Evolutionary conservation across 2,113 vertebrate genomes (phyloP), one percentile per base, ranked within the genome.

Genomic region (Microcebus tavaratra): DNA sequence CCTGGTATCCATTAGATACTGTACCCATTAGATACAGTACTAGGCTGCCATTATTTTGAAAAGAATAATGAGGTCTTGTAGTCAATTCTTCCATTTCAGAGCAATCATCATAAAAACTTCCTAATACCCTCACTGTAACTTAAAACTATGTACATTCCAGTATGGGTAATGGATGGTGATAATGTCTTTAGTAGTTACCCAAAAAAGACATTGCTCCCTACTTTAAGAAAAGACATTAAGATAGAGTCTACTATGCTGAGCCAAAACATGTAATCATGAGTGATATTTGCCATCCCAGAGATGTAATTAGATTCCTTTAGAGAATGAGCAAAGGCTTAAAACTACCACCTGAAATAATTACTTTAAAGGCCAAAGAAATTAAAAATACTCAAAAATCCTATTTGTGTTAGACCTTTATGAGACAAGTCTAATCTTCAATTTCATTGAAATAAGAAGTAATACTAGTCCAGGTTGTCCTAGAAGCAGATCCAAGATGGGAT

Each of bases 301-400:
- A 65, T 36, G 2, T 84, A 70, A 31, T 70, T 86, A 89, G 82
- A 89, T 3, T 78, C 68, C 48, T 78, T 29, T 2, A 15, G 4
- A 94, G 29, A 42, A 59, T n/a, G n/a, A 29, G 39, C 1, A 57
- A 53, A 15, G 89, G 8, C 39, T 95, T 70, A 91, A 94, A 96
- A 72, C 11, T 11, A 18, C 36, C 53, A 95, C 93, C 57, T 86
- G 63, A 90, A 94, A 94, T 95, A 96, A 94, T 92, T 94, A 84
- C 65, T 90, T 80, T 81, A 80, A 21, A 93, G 29, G 57, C 61
- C 31, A 68, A 79, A 92, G 79, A 91, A 92, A 23, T 85, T 93
- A 31, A 8, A 87, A 72, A 23, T 14, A 27, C 1, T 72, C 42
- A 97, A 78, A 90, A 98, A 63, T 90, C 6, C 48, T 90, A 25